Evolutionary conservation across 2,888 invertebrate species (phyloP).

Genomic region (Pemphredon lugubris): DNA sequence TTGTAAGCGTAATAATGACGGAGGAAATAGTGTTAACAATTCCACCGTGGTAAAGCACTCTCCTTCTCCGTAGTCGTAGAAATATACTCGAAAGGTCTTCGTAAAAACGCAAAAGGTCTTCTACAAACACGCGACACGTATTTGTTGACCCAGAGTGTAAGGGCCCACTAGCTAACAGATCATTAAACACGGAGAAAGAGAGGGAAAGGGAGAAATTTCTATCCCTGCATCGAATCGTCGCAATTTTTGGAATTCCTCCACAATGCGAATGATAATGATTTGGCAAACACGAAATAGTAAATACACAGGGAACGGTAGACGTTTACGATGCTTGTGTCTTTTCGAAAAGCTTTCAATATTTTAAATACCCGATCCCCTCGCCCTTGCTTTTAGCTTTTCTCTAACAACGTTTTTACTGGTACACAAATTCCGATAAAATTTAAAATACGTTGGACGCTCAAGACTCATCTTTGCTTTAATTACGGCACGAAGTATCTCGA

Average conservation of each 20-base stretch:
- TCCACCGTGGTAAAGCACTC: conserved; percentile 20
- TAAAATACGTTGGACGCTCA: too few species aligned
- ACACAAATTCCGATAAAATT: too few species aligned
- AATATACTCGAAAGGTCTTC: conserved; percentile 57
- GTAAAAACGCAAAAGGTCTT: conserved; percentile 69
- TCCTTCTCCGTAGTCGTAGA: conserved; percentile 38
- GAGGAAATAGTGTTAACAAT: conserved; percentile 7
- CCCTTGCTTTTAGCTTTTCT: too few species aligned
- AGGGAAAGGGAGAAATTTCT: conserved; percentile 21
- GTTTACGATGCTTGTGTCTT: too few species aligned
- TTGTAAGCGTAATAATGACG: neutral
- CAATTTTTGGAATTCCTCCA: conserved; percentile 36
- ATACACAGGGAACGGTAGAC: too few species aligned
- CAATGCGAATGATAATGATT: too few species aligned
- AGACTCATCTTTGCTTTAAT: too few species aligned
- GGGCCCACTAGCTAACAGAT: conserved; percentile 66
- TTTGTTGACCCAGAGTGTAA: conserved; percentile 66
- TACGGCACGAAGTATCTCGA: conserved; percentile 1
- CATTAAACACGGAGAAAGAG: conserved; percentile 63
- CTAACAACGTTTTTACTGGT: too few species aligned
- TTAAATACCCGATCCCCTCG: too few species aligned
- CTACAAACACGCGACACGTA: conserved; percentile 71
- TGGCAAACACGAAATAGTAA: too few species aligned
- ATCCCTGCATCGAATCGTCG: conserved; percentile 31
- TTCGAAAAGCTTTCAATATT: too few species aligned